phyloP scores from a whole-genome alignment of 1,140 invertebrate genomes.

The Ceratina japonica region DNA sequence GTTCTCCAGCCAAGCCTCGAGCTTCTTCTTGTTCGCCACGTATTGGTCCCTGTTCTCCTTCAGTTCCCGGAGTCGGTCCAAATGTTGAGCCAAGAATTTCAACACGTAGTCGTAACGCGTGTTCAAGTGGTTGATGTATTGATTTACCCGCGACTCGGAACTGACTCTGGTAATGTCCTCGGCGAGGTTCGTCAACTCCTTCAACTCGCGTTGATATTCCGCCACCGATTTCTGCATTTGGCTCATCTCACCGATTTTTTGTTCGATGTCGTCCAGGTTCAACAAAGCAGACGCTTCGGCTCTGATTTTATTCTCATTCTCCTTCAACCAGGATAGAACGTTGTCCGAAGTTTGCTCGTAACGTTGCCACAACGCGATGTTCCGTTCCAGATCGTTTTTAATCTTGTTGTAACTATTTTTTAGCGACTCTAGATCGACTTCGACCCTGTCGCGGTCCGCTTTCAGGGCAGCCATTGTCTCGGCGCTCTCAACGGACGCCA shows the following conservation, averaged over 20 bases:
- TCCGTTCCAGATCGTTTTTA: conserved; percentile 84
- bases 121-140: conserved; percentile 88
- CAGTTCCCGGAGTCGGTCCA: conserved; percentile 85
- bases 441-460: conserved; percentile 83
- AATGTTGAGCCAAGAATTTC: conserved; percentile 85
- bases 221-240: conserved; percentile 83
- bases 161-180: conserved; percentile 87
- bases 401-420: conserved; percentile 85
- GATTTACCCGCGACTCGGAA: conserved; percentile 89
- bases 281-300: conserved; percentile 86
- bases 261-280: conserved; percentile 84
- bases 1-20: conserved; percentile 89
- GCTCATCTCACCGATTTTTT: conserved; percentile 86
- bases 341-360: conserved; percentile 89
- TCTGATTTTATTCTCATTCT: conserved; percentile 89
- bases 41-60: conserved; percentile 85
- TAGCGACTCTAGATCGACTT: conserved; percentile 85
- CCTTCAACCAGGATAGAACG: conserved; percentile 91
- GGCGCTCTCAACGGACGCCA: conserved; percentile 84
- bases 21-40: conserved; percentile 83
- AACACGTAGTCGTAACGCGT: conserved; percentile 87
- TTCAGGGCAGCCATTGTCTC: conserved; percentile 83
- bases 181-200: conserved; percentile 84
- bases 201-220: conserved; percentile 84
- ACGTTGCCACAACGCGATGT: conserved; percentile 88